These are phyloP conservation scores for Trachelus stipa DNA, from an alignment of 2,888 invertebrate genomes.

Conservation along the genomic window DNA sequence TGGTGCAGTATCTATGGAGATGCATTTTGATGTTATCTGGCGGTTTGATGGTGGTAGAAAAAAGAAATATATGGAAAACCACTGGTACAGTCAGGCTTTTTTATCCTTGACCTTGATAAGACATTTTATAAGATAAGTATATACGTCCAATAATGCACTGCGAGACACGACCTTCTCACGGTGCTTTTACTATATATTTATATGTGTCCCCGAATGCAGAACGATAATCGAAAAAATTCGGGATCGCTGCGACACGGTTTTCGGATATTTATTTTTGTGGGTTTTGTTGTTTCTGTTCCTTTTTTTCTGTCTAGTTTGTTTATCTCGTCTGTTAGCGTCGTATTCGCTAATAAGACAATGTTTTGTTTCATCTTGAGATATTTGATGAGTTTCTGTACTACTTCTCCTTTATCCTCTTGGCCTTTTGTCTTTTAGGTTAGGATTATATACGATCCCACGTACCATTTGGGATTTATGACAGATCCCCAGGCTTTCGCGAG, in stretches of 20 bases:
- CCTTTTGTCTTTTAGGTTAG: neutral
- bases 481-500: neutral
- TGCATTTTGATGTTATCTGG: neutral
- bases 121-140: neutral
- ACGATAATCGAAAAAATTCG: neutral
- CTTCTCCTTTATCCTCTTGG: neutral
- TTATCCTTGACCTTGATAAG: neutral
- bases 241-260: neutral
- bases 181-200: neutral
- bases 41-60: neutral
- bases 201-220: neutral
- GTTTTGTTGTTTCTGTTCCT: neutral
- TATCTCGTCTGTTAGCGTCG: neutral
- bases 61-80: neutral
- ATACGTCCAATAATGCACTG: neutral
- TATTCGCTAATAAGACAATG: neutral
- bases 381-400: neutral
- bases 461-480: neutral
- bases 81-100: neutral
- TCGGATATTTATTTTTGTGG: neutral
- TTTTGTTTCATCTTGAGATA: neutral
- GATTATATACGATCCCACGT: neutral
- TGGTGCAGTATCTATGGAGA: neutral
- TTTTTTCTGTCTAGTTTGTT: slow-evolving; percentile 18
- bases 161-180: neutral